phyloP scores from a whole-genome alignment of 2,113 vertebrate species.

The Ptychochromis oligacanthus region DNA sequence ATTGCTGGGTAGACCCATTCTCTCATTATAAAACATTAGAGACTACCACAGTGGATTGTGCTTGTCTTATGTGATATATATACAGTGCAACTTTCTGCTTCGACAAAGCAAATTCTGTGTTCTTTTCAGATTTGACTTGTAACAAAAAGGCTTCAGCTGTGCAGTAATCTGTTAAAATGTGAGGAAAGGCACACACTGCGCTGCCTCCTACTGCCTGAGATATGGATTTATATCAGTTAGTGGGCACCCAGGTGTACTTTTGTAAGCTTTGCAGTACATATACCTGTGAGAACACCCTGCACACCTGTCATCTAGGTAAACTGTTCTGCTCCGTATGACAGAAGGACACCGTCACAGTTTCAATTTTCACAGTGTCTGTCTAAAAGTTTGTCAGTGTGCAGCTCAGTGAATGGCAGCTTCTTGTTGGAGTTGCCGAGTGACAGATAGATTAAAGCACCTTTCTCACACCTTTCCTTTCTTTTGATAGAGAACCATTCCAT shows the following conservation, averaged over 20 bases:
- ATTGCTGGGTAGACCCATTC: neutral
- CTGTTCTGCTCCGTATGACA: conserved; percentile 41
- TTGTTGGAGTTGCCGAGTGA: conserved; percentile 30
- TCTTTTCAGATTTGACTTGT: neutral
- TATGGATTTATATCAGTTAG: conserved; percentile 39
- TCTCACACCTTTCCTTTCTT: conserved; percentile 10
- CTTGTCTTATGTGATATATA: conserved; percentile 20
- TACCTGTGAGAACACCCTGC: conserved; percentile 30
- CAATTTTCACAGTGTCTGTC: conserved; percentile 27
- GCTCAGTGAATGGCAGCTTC: conserved; percentile 52
- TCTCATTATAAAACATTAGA: conserved; percentile 2
- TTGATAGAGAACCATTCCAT: neutral
- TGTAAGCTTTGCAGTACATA: conserved; percentile 36
- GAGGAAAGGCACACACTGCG: neutral
- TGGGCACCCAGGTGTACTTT: conserved; percentile 14
- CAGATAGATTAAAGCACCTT: conserved; percentile 44
- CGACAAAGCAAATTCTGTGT: neutral
- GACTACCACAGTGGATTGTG: neutral
- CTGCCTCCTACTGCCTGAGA: conserved; percentile 16
- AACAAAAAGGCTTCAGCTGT: conserved; percentile 18
- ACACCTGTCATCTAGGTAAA: conserved; percentile 54
- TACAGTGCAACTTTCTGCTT: neutral
- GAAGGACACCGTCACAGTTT: conserved; percentile 51
- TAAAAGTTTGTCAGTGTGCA: conserved; percentile 37
- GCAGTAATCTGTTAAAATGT: conserved; percentile 14